Evolutionary conservation across 2,888 invertebrate genomes (phyloP).

Genomic region (Clunio marinus): DNA sequence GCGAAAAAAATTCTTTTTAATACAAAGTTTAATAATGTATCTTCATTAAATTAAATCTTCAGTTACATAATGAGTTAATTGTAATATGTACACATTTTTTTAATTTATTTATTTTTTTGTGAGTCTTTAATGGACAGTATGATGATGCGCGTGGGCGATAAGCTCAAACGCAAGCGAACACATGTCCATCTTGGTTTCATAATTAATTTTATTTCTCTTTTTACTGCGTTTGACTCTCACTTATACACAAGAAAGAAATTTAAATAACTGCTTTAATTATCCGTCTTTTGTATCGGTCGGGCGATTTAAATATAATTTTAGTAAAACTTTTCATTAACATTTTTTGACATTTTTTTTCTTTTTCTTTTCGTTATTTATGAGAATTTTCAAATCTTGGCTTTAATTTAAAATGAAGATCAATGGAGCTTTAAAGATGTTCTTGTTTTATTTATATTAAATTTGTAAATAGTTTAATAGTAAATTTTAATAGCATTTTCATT

Average conservation of each 20-base stretch:
- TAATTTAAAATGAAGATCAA: constrained; percentile 26
- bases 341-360: not conserved
- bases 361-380: constrained; percentile 18
- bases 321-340: constrained; percentile 27
- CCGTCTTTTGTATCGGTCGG: not conserved
- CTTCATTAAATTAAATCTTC: not conserved
- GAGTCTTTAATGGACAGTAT: constrained; percentile 8
- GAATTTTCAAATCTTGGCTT: constrained; percentile 11
- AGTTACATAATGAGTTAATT: not conserved
- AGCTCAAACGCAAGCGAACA: not conserved
- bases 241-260: constrained; percentile 6
- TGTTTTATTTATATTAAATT: not conserved
- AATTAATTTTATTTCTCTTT: constrained; percentile 7
- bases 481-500: constrained; percentile 29
- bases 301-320: constrained; percentile 7
- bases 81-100: constrained; percentile 29
- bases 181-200: not conserved
- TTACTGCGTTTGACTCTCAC: not conserved
- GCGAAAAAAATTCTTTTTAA: constrained; percentile 26
- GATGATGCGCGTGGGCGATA: not conserved
- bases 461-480: constrained; percentile 34
- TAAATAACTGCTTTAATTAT: constrained; percentile 22
- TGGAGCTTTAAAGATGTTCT: constrained; percentile 8
- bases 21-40: constrained; percentile 25
- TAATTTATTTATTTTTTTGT: too few species aligned